Evolutionary conservation across 2,113 vertebrate species (phyloP).

Genomic region (Blennius ocellaris): DNA sequence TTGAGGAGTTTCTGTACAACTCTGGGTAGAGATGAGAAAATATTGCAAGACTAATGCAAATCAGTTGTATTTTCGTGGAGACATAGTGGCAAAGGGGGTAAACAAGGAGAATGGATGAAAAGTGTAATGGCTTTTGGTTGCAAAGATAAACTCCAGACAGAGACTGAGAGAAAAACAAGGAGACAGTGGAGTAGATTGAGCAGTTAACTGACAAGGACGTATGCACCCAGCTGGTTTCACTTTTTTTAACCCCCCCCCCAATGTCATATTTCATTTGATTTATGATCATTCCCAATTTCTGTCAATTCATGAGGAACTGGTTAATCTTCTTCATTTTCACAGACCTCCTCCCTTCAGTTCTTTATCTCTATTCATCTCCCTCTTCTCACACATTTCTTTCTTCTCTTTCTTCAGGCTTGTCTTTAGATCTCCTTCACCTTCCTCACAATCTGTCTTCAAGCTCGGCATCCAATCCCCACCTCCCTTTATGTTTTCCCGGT

Average conservation of each 20-base stretch:
- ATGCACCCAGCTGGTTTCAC: conserved; percentile 9
- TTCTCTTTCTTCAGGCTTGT: conserved; percentile 28
- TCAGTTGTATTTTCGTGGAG: neutral
- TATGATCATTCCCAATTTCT: conserved; percentile 28
- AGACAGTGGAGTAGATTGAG: neutral
- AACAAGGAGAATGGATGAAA: neutral
- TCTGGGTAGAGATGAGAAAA: conserved; percentile 18
- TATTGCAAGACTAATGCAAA: conserved; percentile 20
- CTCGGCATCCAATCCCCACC: conserved; percentile 22
- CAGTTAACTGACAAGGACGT: conserved; percentile 23
- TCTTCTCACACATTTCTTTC: conserved; percentile 4
- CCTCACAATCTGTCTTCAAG: conserved; percentile 31
- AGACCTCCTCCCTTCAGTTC: neutral
- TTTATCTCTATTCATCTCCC: conserved; percentile 28
- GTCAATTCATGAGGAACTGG: neutral
- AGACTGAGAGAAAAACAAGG: neutral
- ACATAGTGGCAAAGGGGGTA: neutral
- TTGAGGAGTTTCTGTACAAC: neutral
- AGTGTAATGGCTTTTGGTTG: neutral
- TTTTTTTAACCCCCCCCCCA: neutral
- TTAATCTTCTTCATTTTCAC: neutral
- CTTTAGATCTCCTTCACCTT: conserved; percentile 23
- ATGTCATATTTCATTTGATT: conserved; percentile 12
- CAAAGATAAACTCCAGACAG: neutral
- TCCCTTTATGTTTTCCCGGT: conserved; percentile 51